Percentiles rank a stretch among this genome's conserved stretches.
These are phyloP conservation scores for Amaurobius ferox DNA, from an alignment of 2,888 invertebrate species.

Conservation along the genomic window DNA sequence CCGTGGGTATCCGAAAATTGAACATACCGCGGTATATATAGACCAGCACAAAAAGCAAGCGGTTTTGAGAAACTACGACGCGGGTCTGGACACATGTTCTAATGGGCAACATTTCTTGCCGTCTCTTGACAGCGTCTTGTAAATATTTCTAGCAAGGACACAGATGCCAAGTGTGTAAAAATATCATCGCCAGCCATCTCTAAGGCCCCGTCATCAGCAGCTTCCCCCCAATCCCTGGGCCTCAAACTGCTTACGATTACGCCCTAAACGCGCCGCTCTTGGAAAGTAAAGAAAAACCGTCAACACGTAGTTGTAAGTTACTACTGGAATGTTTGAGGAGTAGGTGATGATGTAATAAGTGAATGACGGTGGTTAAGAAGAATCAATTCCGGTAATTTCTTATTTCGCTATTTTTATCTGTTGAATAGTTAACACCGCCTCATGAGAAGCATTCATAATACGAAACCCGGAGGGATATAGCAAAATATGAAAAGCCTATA, in stretches of 20 bases:
- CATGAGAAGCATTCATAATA: no score
- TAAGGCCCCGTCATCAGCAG: conserved; percentile 52
- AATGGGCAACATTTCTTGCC: conserved; percentile 68
- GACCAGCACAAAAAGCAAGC: neutral
- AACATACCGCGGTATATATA: conserved; percentile 43
- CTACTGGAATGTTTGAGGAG: neutral
- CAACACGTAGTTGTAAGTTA: conserved; percentile 22
- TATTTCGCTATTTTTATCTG: no score
- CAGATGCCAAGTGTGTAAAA: conserved; percentile 69
- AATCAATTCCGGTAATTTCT: neutral
- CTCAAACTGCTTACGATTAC: conserved; percentile 15
- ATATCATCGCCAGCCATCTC: conserved; percentile 61
- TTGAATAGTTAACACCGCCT: no score
- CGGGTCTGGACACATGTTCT: conserved; percentile 59
- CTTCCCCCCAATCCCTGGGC: conserved; percentile 19
- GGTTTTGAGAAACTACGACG: conserved; percentile 41
- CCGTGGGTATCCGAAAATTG: conserved; percentile 22
- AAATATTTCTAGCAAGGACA: conserved; percentile 70
- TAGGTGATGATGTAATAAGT: conserved; percentile 4
- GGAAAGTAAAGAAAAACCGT: conserved; percentile 33
- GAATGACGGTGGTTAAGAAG: neutral
- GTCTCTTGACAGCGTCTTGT: conserved; percentile 58
- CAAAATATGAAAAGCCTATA: no score
- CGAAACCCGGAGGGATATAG: no score
- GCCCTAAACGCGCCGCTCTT: neutral